Evolutionary conservation across 2,113 vertebrate species (phyloP).

Genomic region (Gasterosteus aculeatus): DNA sequence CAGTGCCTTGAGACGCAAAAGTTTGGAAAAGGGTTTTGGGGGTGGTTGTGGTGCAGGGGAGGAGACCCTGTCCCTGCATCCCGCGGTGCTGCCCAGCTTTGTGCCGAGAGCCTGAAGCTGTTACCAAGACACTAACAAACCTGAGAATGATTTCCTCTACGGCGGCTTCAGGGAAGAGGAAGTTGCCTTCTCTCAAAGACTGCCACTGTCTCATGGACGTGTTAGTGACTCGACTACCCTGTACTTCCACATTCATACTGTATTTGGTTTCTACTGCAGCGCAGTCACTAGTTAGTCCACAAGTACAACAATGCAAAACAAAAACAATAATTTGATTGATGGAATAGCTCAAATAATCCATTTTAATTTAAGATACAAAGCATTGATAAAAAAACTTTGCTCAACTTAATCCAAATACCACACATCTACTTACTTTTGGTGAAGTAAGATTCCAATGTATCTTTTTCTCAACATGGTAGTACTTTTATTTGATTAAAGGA

Average conservation of each 20-base stretch:
- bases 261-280: background rate
- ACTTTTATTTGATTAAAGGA: background rate
- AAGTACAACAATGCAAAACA: background rate
- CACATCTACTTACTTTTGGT: background rate
- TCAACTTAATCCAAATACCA: background rate
- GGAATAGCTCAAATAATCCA: background rate
- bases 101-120: conserved; percentile 46
- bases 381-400: background rate
- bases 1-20: conserved; percentile 8
- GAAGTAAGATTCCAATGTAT: background rate
- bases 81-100: conserved; percentile 31
- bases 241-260: background rate
- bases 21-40: conserved; percentile 1
- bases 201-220: background rate
- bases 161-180: conserved; percentile 8
- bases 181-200: background rate
- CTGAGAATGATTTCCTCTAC: conserved; percentile 56
- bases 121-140: conserved; percentile 69
- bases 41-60: conserved; percentile 18
- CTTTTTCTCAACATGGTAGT: background rate
- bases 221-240: background rate
- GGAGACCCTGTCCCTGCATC: conserved; percentile 35
- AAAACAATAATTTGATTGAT: background rate
- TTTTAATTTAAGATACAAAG: background rate
- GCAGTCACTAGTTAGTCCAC: background rate